phyloP scores from a whole-genome alignment of 1,140 invertebrate genomes.

The Harpegnathos saltator region DNA sequence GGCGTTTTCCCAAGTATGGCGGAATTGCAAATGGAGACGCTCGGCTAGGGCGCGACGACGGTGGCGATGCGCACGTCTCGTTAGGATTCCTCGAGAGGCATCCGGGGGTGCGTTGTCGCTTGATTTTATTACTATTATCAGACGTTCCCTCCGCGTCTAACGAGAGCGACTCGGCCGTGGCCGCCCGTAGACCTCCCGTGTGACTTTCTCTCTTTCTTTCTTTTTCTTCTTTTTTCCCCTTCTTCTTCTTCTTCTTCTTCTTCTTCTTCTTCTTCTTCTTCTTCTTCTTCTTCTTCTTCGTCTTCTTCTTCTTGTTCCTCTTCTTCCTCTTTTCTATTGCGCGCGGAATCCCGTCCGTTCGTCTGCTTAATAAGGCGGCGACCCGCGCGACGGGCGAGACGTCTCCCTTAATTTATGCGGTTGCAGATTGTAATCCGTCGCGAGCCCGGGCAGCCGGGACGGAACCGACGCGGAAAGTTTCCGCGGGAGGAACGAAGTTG shows the following conservation, averaged over 20 bases:
- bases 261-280: too few relatives aligned
- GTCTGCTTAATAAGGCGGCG: slow-evolving; percentile 1
- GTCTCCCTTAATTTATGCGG: slow-evolving; percentile 17
- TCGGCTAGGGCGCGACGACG: too few relatives aligned
- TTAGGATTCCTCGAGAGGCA: slow-evolving; percentile 55
- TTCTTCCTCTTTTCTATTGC: slow-evolving; percentile 35
- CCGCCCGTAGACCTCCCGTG: not conserved
- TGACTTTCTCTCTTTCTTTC: too few relatives aligned
- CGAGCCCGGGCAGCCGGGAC: not conserved
- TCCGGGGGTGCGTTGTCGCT: slow-evolving; percentile 42
- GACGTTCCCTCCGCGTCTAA: slow-evolving; percentile 38
- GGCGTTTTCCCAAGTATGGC: slow-evolving; percentile 43
- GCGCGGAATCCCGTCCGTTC: not conserved
- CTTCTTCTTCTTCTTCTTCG: too few relatives aligned
- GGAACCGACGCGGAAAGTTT: not conserved
- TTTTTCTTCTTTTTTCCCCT: too few relatives aligned
- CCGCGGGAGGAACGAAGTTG: too few relatives aligned
- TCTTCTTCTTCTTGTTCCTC: too few relatives aligned
- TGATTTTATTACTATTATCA: slow-evolving; percentile 52
- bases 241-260: too few relatives aligned
- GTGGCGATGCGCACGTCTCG: slow-evolving; percentile 11
- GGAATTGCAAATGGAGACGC: slow-evolving; percentile 59
- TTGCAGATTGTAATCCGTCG: not conserved
- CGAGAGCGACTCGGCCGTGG: not conserved
- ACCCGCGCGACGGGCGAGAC: not conserved